Base-by-base conservation (phyloP, 2,888 invertebrate genomes). In the Limnephilus lunatus region DNA sequence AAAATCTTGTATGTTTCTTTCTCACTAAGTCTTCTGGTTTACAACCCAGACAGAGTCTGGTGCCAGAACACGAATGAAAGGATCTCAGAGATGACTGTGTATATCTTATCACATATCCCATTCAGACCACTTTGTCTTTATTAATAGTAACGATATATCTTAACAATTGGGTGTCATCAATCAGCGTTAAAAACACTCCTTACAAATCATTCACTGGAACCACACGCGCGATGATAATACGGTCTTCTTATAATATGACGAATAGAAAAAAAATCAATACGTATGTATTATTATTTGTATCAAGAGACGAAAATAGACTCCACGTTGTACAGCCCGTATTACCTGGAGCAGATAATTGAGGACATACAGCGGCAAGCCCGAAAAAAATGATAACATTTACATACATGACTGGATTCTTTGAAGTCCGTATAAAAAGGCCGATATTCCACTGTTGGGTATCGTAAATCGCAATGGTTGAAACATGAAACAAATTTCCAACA, bases 111-210 rank as follows among this genome's bases (percentile, higher is more conserved):
- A 68, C 25, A 68, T 68, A n/a, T 68, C 68, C 68, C 68, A 68
- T 68, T 68, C n/a, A 68, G 68, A 53, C 68, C 68, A 68, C 68
- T 68, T 68, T 68, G 68, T 68, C 68, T 68, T 68, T 68, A 68
- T 68, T 68, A n/a, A 68, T 68, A 68, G n/a, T 25, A n/a, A 68
- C 25, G 68, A 68, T 68, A 68, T 68, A 68, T 68, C 68, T 25
- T n/a, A 68, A 68, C 68, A 68, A 68, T 68, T n/a, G 68, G 68
- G 68, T 7, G 68, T 68, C 68, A 68, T 68, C 68, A 68, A 68
- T 68, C 68, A 68, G 25, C 68, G 25, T 68, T 68, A 68, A 68
- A n/a, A 68, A 68, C 68, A 68, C 68, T 68, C 68, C 68, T 68
- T 68, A 68, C 68, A 25, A 68, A 68, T 68, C 68, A 68, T 68